A percentile compares a stretch with the other conserved stretches of the same genome.
Evolutionary conservation across 2,797 vertebrate genomes (phyloP).

Genomic region (Neoniphon sammara): DNA sequence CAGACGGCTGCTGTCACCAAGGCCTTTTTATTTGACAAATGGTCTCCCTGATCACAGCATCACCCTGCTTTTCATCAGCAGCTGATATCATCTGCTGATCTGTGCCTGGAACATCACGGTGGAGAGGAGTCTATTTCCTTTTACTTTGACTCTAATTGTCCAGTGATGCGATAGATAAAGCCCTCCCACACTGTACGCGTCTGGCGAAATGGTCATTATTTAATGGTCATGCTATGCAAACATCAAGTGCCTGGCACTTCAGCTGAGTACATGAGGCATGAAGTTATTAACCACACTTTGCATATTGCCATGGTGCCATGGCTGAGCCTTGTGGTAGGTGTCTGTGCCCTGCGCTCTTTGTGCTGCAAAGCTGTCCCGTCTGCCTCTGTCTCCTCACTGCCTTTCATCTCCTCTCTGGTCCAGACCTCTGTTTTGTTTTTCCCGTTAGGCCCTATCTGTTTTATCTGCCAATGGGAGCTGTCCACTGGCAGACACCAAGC

Average conservation of each 20-base stretch:
- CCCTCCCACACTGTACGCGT: not conserved
- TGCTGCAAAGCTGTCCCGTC: not conserved
- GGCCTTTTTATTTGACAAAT: no score
- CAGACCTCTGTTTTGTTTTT: not conserved
- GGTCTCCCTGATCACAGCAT: no score
- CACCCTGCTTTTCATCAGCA: not conserved
- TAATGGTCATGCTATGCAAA: constrained; percentile 25
- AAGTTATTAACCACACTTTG: constrained; percentile 46
- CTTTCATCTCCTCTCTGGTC: not conserved
- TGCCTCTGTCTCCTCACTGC: constrained; percentile 6
- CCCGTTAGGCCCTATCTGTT: not conserved
- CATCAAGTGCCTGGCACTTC: constrained; percentile 20
- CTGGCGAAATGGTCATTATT: not conserved
- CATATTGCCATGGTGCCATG: constrained; percentile 37
- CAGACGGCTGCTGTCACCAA: no score
- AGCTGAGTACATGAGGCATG: constrained; percentile 5
- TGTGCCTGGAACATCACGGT: not conserved
- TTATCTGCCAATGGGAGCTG: constrained; percentile 9
- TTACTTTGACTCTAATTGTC: constrained; percentile 1
- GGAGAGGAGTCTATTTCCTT: not conserved
- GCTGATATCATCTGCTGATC: not conserved
- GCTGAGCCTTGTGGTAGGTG: not conserved
- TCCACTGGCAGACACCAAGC: not conserved
- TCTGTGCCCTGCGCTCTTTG: not conserved
- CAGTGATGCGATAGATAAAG: constrained; percentile 24